A percentile compares a stretch with the other conserved stretches of the same genome.
phyloP scores from a whole-genome alignment of 2,888 invertebrate species.

The Synanthedon andrenaeformis region DNA sequence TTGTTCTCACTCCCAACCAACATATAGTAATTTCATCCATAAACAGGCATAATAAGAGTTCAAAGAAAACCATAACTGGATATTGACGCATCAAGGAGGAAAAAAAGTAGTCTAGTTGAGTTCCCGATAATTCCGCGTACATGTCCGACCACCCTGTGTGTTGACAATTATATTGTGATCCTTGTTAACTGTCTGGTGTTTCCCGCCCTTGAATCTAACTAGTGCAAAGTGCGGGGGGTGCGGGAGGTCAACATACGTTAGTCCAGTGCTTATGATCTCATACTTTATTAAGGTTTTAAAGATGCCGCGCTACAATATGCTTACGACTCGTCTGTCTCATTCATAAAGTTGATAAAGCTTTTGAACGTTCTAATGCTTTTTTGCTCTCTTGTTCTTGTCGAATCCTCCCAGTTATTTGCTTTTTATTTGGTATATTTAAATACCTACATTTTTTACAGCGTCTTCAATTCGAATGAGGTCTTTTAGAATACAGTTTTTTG shows the following conservation, averaged over 20 bases:
- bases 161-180: constrained; percentile 10
- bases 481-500: no score
- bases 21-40: background rate
- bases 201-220: constrained; percentile 1
- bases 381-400: no score
- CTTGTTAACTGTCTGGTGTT: constrained; percentile 3
- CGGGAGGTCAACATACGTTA: constrained; percentile 5
- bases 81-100: constrained; percentile 18
- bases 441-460: no score
- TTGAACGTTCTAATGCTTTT: no score
- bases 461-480: no score
- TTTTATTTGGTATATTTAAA: no score
- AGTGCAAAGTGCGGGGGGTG: background rate
- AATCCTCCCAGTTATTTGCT: no score
- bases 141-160: constrained; percentile 12
- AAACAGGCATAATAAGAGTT: background rate
- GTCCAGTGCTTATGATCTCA: constrained; percentile 20
- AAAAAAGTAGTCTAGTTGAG: constrained; percentile 13
- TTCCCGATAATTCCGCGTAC: constrained; percentile 21
- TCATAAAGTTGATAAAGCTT: no score
- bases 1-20: background rate
- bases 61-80: background rate
- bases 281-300: constrained; percentile 17
- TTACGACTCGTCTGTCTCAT: no score
- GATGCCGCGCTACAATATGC: no score